These are phyloP conservation scores for Lamellibrachia columna DNA, from an alignment of 2,888 invertebrate genomes.

Conservation along the genomic window DNA sequence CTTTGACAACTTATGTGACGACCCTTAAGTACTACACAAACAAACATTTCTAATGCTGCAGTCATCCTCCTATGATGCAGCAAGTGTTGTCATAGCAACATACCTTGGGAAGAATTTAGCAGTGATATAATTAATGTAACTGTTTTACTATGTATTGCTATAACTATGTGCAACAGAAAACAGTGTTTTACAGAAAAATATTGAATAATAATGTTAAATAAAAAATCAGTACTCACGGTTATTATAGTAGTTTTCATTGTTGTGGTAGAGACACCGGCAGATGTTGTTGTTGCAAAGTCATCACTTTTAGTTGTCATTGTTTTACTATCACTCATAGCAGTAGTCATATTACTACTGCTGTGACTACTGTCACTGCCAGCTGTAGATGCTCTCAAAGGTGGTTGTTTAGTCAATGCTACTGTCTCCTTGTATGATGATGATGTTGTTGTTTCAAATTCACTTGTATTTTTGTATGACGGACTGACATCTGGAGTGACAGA, in stretches of 20 bases:
- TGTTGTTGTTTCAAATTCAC: background rate
- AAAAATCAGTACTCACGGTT: background rate
- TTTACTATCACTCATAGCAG: too few species aligned
- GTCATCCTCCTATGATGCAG: too few species aligned
- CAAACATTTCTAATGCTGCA: too few species aligned
- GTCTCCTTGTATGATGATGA: background rate
- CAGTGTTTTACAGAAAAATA: background rate
- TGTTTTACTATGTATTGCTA: too few species aligned
- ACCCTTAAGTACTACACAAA: too few species aligned
- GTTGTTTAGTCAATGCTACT: background rate
- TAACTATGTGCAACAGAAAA: background rate
- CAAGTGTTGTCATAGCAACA: too few species aligned
- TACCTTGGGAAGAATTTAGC: too few species aligned
- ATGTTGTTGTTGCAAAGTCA: background rate
- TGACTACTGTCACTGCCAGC: background rate
- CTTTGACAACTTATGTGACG: too few species aligned
- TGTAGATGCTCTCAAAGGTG: background rate
- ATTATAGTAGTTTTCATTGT: background rate
- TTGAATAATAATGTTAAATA: background rate
- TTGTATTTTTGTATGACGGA: background rate
- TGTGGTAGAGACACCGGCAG: background rate
- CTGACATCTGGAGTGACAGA: background rate
- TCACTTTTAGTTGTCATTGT: background rate
- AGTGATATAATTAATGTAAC: too few species aligned
- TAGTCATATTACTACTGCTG: background rate